Evolutionary conservation across 2,797 vertebrate genomes (phyloP).

Genomic region (Hippopotamyrus pictus): DNA sequence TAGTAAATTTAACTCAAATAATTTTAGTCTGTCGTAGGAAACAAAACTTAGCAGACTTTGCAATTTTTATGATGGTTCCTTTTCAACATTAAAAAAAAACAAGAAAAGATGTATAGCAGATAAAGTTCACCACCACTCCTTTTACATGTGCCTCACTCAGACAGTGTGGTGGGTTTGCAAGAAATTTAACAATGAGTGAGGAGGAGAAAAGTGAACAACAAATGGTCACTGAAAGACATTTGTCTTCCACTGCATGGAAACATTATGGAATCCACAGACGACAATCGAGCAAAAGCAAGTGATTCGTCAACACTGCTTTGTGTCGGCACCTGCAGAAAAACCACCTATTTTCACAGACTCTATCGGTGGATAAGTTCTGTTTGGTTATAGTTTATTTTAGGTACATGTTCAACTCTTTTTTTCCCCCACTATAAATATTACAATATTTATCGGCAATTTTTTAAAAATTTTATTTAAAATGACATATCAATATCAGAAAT

Average conservation of each 20-base stretch:
- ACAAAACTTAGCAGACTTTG: not conserved
- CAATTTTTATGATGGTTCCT: not conserved
- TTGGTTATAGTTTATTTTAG: not conserved
- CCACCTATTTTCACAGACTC: not conserved
- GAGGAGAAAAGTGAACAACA: not conserved
- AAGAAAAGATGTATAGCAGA: too few species aligned
- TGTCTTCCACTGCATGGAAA: not conserved
- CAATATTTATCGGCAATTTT: not conserved
- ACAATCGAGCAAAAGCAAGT: not conserved
- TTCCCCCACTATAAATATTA: not conserved
- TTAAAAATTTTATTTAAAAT: not conserved
- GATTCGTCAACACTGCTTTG: not conserved
- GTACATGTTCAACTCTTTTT: not conserved
- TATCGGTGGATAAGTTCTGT: not conserved
- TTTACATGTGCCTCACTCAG: not conserved
- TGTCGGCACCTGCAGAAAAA: not conserved
- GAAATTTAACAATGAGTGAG: not conserved
- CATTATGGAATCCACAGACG: not conserved
- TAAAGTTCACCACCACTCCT: not conserved
- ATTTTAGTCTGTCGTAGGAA: not conserved
- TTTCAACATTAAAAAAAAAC: not conserved
- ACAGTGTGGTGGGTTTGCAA: not conserved
- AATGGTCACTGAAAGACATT: not conserved
- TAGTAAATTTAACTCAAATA: not conserved
- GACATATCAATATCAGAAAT: not conserved